Percentiles rank a stretch among this genome's conserved stretches.
These are phyloP conservation scores for Eristalinus aeneus DNA, from an alignment of 2,888 invertebrate species.

Conservation along the genomic window DNA sequence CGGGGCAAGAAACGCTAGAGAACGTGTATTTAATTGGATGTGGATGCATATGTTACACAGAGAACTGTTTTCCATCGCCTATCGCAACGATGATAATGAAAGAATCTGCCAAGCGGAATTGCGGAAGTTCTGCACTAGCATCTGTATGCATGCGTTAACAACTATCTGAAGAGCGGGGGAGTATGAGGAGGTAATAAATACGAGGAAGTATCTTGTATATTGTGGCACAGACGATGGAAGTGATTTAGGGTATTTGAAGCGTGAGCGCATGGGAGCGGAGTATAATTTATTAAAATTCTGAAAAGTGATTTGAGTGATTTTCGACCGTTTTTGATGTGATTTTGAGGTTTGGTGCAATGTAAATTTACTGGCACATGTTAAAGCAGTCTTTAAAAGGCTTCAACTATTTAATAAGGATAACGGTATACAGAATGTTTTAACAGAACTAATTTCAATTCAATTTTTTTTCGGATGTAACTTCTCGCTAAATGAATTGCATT, in stretches of 20 bases:
- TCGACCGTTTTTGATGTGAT: too few species aligned
- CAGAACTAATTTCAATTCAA: too few species aligned
- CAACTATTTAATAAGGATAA: too few species aligned
- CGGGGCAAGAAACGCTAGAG: too few species aligned
- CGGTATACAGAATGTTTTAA: too few species aligned
- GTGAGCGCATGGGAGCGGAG: not conserved
- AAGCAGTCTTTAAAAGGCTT: too few species aligned
- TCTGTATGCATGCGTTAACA: conserved; percentile 18
- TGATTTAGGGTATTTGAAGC: not conserved
- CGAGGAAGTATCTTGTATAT: not conserved
- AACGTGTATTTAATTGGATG: not conserved
- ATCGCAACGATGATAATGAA: not conserved
- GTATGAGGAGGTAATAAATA: not conserved
- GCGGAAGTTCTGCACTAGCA: conserved; percentile 11
- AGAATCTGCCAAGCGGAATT: conserved; percentile 4
- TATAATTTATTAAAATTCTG: not conserved
- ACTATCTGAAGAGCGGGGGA: not conserved
- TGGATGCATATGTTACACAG: not conserved
- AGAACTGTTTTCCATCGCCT: not conserved
- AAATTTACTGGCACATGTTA: too few species aligned
- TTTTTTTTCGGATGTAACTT: too few species aligned
- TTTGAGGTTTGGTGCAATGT: too few species aligned
- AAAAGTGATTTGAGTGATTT: not conserved
- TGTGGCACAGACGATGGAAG: not conserved
- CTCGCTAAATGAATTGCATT: too few species aligned